Base-by-base conservation (phyloP, 64 coral and sea anemone genomes). In the Stylophora pistillata region DNA sequence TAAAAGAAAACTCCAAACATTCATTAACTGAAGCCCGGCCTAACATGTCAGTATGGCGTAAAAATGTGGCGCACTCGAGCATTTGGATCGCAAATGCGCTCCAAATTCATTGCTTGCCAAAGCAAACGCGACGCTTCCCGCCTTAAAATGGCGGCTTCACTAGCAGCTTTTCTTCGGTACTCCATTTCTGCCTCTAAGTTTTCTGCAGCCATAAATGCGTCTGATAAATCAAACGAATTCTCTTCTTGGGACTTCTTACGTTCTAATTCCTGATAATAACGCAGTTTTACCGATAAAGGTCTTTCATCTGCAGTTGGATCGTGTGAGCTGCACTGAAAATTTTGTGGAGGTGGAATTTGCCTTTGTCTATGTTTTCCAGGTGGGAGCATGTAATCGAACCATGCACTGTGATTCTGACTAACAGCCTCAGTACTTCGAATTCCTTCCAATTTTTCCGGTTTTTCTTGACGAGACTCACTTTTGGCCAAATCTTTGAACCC, bases 31-130 rank as follows among this genome's bases (percentile, higher is more conserved):
- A 3, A 7, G 3, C 3, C 37, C 37, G 13, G n/a, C 13, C 26
- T 61, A 23, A 5, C 28, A 26, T 1, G 3, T 80, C 61, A 95
- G 10, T 92, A 56, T 17, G 90, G 94, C 31, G 84, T 72, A 74
- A 89, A 95, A 71, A 95, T 88, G 61, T 95, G 94, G 32, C 86
- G 84, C 23, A 95, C 94, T 89, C 94, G 81, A 12, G 90, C 90
- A 56, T 95, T 95, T 5, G 79, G 94, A 73, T 95, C 94, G 55
- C 90, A 95, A 72, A 95, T 69, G 58, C 79, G 72, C 53, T 95
- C 94, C 86, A 95, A 71, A 74, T 95, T 89, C 90, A 95, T 95
- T 13, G 94, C 94, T 64, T 89, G 71, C 47, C 70, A 95, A 15
- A 95, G 64, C 75, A 92, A 71, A 15, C 74, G 74, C 9, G 94